phyloP scores from a whole-genome alignment of 2,797 vertebrate genomes.

The Leptoclinus maculatus region DNA sequence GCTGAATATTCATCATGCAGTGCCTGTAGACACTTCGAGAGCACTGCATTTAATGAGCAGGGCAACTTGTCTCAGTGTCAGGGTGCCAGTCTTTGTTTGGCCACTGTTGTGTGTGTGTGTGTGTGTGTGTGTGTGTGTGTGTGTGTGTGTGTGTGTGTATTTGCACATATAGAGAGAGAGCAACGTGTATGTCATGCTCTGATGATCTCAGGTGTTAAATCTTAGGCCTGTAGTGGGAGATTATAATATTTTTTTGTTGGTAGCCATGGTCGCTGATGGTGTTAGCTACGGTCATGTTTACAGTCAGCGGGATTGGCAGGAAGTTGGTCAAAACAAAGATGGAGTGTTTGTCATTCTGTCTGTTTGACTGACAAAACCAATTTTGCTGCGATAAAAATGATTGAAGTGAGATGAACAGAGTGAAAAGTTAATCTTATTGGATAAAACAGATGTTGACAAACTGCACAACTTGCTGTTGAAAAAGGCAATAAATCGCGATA shows the following conservation, averaged over 20 bases:
- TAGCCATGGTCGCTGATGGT: neutral
- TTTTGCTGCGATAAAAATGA: no score
- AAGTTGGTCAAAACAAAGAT: no score
- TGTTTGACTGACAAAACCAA: no score
- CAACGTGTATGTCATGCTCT: neutral
- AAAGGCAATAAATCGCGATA: neutral
- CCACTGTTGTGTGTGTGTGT: neutral
- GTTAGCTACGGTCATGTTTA: neutral
- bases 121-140: constrained; percentile 1
- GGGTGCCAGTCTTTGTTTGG: neutral
- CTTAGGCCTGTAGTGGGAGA: neutral
- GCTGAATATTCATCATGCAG: constrained; percentile 24
- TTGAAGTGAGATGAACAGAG: no score
- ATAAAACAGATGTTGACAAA: neutral
- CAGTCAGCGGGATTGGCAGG: no score
- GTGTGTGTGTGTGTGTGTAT: neutral
- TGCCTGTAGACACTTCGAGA: constrained; percentile 11
- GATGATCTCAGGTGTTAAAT: neutral
- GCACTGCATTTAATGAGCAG: neutral
- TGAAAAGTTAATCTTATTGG: no score
- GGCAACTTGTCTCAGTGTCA: neutral
- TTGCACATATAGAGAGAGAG: neutral
- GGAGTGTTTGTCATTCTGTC: no score
- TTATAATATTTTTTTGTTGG: neutral
- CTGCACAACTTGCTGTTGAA: neutral